Evolutionary conservation across 1,140 invertebrate genomes (phyloP), one percentile per base, ranked within the genome.

Genomic region (Anagrus nilaparvatae): DNA sequence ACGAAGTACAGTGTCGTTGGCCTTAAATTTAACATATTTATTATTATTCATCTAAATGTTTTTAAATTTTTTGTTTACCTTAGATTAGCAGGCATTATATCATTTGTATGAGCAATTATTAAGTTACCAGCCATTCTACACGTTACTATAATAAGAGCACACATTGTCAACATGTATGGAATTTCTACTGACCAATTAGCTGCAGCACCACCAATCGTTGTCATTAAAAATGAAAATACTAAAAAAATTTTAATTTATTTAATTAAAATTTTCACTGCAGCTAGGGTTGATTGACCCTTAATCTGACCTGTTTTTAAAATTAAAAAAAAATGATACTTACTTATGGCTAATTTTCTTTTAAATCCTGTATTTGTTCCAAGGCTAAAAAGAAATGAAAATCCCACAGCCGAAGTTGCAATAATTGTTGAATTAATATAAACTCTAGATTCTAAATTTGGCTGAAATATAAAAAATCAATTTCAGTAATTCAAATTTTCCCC

Each of bases 391-490:
- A 67, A 60, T 12, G 55, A 52, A 28, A 61, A 54, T 3, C 40
- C 6, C 3, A 63, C 61, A 0, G 61, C 52, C 1, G 59, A 60
- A 0, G 50, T 25, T 4, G 62, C 61, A 16, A 67, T 67, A 3
- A 60, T 50, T 9, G 61, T 59, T 2, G 65, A 65, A 44, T 66
- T 67, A n/a, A 57, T 46, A 34, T 64, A 66, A 24, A 66, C 43
- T 3, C 32, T 33, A 3, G 54, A 34, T 35, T 53, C 55, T 13
- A 63, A 52, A 14, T 49, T 46, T 34, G 61, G 61, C 65, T 67
- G 40, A 18, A 62, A 58, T 40, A 30, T 32, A 38, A 39, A 27
- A 28, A 40, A 50, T 47, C 30, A 36, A 32, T 7, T 16, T 28
- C 39, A 8, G 7, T 21, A 40, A 47, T 24, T 25, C 31, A 45